Conservation (phyloP, 2,797 vertebrate species). For the Taenioides sp. region DNA sequence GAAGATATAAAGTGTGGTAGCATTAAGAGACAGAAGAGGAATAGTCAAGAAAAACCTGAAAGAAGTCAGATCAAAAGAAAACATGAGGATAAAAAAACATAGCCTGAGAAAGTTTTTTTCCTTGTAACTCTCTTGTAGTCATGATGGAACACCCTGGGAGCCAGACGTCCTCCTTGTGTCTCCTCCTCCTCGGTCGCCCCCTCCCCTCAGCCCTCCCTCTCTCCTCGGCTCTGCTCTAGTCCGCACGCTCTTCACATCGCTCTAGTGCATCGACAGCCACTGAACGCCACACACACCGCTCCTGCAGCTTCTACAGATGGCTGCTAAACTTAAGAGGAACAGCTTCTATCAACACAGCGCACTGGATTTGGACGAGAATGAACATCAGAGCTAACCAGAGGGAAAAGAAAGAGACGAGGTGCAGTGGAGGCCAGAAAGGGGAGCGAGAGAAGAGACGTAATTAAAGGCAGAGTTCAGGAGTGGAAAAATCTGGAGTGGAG, state of each 20-base stretch:
- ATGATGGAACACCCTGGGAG: constrained; percentile 56
- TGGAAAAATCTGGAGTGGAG: background rate
- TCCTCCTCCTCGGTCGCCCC: constrained; percentile 36
- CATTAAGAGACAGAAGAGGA: constrained; percentile 1
- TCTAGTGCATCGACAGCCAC: constrained; percentile 52
- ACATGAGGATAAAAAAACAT: constrained; percentile 4
- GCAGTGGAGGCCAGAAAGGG: constrained; percentile 13
- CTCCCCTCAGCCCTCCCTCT: constrained; percentile 57
- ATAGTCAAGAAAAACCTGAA: background rate
- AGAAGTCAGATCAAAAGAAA: constrained; percentile 12
- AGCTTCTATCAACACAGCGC: constrained; percentile 23
- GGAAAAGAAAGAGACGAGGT: constrained; percentile 20
- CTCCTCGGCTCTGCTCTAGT: constrained; percentile 76
- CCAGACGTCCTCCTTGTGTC: constrained; percentile 53
- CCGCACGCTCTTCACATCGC: constrained; percentile 78
- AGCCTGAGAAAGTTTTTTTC: background rate
- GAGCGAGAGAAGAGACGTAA: constrained; percentile 30
- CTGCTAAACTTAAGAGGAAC: constrained; percentile 31
- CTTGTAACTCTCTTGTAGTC: constrained; percentile 38
- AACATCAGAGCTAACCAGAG: constrained; percentile 23
- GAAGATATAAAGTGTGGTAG: background rate
- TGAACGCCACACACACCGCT: constrained; percentile 35
- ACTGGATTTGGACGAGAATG: constrained; percentile 41
- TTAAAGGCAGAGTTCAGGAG: constrained; percentile 11
- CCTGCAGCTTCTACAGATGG: constrained; percentile 44